Base-by-base conservation (phyloP, 2,888 invertebrate genomes). In the Teinopalpus imperialis region DNA sequence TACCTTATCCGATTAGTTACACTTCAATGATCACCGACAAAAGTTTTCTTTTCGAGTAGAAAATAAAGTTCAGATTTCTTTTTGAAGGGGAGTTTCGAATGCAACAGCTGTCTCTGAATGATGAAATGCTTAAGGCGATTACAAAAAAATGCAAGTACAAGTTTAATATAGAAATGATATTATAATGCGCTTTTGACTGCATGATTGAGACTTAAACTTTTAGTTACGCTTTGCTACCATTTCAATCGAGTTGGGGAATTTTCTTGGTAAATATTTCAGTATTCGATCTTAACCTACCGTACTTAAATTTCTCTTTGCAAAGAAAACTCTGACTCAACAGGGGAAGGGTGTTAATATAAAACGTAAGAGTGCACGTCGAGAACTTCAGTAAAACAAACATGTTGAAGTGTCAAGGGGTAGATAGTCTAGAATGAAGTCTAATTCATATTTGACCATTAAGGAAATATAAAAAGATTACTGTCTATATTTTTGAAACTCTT, bases 151-250 rank as follows among this genome's bases (percentile, higher is more conserved):
- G 70, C 65, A 63, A 58, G 64, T 74, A 65, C 72, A 71, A 80
- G 64, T 83, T 81, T 82, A 79, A 83, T 82, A 81, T 73, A 77
- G 83, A 81, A 82, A 81, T 79, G 81, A 82, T 75, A 71, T 81
- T 70, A 74, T 81, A 81, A 81, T 75, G 74, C 69, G 59, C 59
- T 74, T 81, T 81, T 80, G 69, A 81, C 70, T 71, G 71, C 75
- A 68, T 35, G 51, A 51, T 49, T 53, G 63, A 56, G 61, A 62
- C 69, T 72, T 37, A 54, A 75, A 68, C 68, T 70, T 67, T 62
- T 37, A 4, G 53, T 57, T 56, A 48, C 51, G 18, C 36, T 23
- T 14, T 18, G 24, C 14, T 6, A 6, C 2, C 16, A 9, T 37
- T 43, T 26, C 1, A 18, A 44, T 24, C 32, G 24, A 37, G 13